Conservation (phyloP, 2,888 invertebrate species). For the Pseudolycoriella hygida region DNA sequence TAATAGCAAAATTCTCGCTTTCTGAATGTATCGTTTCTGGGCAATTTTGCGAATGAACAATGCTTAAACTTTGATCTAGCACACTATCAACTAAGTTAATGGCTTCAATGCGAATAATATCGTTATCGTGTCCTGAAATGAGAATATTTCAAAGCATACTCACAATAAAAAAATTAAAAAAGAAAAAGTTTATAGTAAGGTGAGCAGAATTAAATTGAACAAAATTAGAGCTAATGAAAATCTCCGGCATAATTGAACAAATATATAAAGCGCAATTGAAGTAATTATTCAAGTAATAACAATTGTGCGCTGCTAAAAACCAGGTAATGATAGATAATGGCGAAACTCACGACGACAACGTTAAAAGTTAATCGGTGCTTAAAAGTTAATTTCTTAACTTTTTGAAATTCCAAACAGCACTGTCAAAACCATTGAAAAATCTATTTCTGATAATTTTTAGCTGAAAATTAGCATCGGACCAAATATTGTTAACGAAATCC, state of each 20-base stretch:
- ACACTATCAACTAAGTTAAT: slow-evolving; percentile 25
- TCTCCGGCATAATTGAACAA: neutral
- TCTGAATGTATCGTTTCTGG: slow-evolving; percentile 16
- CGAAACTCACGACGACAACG: too few species aligned
- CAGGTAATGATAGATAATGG: neutral
- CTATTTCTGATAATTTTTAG: too few species aligned
- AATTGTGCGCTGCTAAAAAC: neutral
- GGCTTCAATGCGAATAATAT: slow-evolving; percentile 24
- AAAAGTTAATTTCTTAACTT: too few species aligned
- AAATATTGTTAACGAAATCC: too few species aligned
- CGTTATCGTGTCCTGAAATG: slow-evolving; percentile 7
- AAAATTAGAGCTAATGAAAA: neutral
- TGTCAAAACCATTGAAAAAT: too few species aligned
- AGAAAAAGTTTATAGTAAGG: too few species aligned
- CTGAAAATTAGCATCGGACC: too few species aligned
- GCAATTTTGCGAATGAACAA: slow-evolving; percentile 19
- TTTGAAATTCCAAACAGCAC: too few species aligned
- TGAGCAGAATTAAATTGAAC: neutral
- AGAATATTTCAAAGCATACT: neutral
- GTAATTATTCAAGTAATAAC: neutral
- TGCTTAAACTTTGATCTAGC: slow-evolving; percentile 25
- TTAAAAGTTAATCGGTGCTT: too few species aligned
- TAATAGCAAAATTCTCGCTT: slow-evolving; percentile 28
- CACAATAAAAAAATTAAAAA: neutral
- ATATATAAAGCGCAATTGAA: neutral